phyloP scores from a whole-genome alignment of 2,113 vertebrate genomes.

The Menura novaehollandiae region DNA sequence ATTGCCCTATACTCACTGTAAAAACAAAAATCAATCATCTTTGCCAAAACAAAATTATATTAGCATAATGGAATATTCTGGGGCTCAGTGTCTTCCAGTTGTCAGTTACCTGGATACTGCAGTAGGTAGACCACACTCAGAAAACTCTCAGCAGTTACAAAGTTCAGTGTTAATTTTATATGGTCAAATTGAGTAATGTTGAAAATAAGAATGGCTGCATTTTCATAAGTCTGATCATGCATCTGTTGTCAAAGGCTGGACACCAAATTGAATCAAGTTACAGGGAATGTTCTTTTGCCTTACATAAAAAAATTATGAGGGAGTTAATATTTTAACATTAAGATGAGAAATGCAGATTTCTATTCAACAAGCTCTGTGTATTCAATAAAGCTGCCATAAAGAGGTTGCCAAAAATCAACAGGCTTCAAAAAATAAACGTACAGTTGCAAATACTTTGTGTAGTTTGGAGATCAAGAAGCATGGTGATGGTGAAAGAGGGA shows the following conservation, averaged over 20 bases:
- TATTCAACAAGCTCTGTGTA: neutral
- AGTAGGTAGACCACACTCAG: neutral
- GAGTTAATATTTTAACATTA: neutral
- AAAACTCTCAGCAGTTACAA: neutral
- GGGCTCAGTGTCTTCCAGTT: neutral
- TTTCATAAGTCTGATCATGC: neutral
- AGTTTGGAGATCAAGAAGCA: neutral
- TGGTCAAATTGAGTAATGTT: neutral
- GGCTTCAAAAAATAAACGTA: neutral
- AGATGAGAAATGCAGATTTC: neutral
- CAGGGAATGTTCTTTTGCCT: neutral
- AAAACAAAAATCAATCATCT: neutral
- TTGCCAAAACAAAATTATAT: neutral
- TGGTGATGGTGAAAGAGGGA: neutral
- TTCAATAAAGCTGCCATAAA: neutral
- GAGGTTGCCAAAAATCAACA: neutral
- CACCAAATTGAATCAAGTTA: neutral
- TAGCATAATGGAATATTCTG: neutral
- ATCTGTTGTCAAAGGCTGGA: neutral
- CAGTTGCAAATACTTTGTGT: neutral
- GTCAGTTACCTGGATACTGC: neutral
- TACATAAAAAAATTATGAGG: neutral
- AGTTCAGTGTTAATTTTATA: neutral
- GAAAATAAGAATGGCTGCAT: neutral
- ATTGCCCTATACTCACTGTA: neutral